Evolutionary conservation across 2,113 vertebrate genomes (phyloP).

Genomic region (Miniopterus natalensis): DNA sequence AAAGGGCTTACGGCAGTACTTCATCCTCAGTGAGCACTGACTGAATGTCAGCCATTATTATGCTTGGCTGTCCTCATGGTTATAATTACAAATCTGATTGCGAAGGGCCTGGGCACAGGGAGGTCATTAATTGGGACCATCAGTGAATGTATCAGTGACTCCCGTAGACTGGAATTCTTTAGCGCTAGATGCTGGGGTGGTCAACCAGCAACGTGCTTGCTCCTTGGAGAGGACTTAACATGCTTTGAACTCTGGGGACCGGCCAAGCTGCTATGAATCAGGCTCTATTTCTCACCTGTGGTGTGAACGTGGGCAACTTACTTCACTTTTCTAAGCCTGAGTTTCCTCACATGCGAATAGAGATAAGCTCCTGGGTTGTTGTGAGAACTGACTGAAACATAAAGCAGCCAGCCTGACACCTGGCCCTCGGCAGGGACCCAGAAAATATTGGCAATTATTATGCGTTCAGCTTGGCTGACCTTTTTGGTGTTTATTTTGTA

Average conservation of each 20-base stretch:
- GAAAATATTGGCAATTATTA: constrained; percentile 23
- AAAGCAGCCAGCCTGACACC: not conserved
- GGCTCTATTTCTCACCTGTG: not conserved
- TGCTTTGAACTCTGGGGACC: not conserved
- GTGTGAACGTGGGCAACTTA: not conserved
- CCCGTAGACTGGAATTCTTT: not conserved
- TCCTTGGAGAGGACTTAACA: not conserved
- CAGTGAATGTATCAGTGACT: rapidly evolving
- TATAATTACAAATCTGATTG: not conserved
- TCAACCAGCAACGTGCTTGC: not conserved
- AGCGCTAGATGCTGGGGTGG: not conserved
- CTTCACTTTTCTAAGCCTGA: not conserved
- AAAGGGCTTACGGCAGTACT: not conserved
- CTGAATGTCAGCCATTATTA: not conserved
- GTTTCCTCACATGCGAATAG: not conserved
- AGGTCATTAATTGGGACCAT: not conserved
- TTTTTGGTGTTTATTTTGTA: constrained; percentile 41
- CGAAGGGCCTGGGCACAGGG: not conserved
- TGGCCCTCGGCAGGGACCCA: not conserved
- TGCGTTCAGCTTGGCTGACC: not conserved
- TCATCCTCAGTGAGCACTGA: not conserved
- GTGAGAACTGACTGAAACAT: constrained; percentile 1
- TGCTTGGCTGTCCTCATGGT: not conserved
- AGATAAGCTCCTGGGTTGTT: not conserved
- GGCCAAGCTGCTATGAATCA: not conserved